These are phyloP conservation scores for Ptycholaimellus sp. DNA, from an alignment of 2,888 invertebrate genomes.

Conservation along the genomic window DNA sequence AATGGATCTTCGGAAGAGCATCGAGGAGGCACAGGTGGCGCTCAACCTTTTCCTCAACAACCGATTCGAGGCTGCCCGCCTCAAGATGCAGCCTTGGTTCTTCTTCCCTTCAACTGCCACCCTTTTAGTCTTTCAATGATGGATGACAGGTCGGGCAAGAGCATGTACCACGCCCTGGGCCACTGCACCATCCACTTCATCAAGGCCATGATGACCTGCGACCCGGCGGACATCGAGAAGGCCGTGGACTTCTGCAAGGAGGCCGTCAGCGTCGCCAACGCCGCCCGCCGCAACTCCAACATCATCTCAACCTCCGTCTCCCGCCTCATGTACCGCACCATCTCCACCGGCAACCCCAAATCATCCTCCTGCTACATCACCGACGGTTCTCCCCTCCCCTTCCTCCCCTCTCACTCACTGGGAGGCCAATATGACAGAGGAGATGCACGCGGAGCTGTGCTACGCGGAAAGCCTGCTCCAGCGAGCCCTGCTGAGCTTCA, in stretches of 20 bases:
- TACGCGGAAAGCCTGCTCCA: constrained; percentile 70
- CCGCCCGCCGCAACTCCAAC: too few species aligned
- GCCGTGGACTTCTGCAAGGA: background rate
- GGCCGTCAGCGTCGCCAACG: too few species aligned
- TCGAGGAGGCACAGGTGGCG: constrained; percentile 51
- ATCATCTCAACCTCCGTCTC: too few species aligned
- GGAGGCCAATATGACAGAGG: too few species aligned
- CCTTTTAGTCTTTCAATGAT: constrained; percentile 8
- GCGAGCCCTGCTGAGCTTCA: constrained; percentile 64
- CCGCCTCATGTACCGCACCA: too few species aligned
- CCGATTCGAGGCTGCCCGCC: constrained; percentile 53
- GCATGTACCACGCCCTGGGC: constrained; percentile 76
- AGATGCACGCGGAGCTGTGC: constrained; percentile 64
- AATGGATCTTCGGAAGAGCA: constrained; percentile 38
- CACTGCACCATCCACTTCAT: constrained; percentile 63
- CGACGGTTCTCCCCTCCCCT: background rate
- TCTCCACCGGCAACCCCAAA: background rate
- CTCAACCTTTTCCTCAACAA: constrained; percentile 78
- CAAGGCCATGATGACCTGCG: constrained; percentile 75
- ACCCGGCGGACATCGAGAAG: constrained; percentile 36
- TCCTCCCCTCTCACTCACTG: background rate
- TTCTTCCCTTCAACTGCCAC: background rate
- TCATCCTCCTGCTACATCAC: constrained; percentile 2
- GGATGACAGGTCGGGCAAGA: constrained; percentile 50
- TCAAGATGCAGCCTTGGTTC: constrained; percentile 40